Base-by-base conservation (phyloP, 1,140 invertebrate genomes). In the Bacillus rossius region DNA sequence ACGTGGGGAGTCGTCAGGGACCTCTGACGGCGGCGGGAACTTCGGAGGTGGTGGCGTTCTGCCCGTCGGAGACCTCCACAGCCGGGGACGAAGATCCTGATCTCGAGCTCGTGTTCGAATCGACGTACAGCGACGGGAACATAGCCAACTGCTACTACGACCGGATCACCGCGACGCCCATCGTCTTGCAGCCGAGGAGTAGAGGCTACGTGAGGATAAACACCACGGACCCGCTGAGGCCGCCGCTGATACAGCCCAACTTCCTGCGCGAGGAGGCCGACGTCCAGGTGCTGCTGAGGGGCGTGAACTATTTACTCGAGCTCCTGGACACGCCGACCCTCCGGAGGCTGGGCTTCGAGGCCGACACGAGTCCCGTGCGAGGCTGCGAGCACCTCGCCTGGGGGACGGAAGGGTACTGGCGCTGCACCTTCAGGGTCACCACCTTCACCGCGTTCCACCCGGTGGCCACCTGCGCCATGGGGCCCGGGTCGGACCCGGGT, bases 361-460 rank as follows among this genome's bases (percentile, higher is more conserved):
- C 82, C 45, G 73, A n/a, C n/a, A 85, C 2, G 79, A 80, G 38
- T 88, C 88, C 49, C 87, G 86, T 0, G 85, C 83, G 52, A 88
- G n/a, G n/a, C n/a, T n/a, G 92, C 68, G 81, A 81, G 0, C 92
- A 90, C 70, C 90, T 89, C 86, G 82, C 86, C 67, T 93, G 91
- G 63, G 88, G 89, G 0, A 79, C 88, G 2, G 76, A 84, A 49
- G 80, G 84, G 64, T 82, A 86, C 22, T 92, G 89, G 0, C 85
- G 84, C 0, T 85, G n/a, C n/a, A n/a, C n/a, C n/a, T n/a, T n/a
- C n/a, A n/a, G n/a, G n/a, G n/a, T n/a, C n/a, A n/a, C n/a, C n/a
- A n/a, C n/a, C n/a, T n/a, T n/a, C n/a, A n/a, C 88, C 0, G 88
- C 92, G 71, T 92, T 92, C 67, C 91, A 94, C 73, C 90, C 92